Conservation (phyloP, 2,113 vertebrate genomes). For the Thinocorus orbignyianus region DNA sequence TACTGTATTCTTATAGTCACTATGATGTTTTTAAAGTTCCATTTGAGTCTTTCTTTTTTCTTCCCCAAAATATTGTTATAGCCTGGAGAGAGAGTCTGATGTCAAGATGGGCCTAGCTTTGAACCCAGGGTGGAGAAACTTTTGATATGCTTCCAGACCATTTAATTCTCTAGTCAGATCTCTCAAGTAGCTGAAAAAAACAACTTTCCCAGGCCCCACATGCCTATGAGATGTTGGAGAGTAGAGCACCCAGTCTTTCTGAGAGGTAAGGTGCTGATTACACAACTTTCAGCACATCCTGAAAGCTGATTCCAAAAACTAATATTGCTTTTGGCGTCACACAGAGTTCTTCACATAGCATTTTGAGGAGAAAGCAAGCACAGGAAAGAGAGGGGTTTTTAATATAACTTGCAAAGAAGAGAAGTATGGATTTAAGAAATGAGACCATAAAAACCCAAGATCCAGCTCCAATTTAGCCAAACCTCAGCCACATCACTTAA, state of each 20-base stretch:
- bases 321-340: slow-evolving; percentile 61
- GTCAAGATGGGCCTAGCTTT: not conserved
- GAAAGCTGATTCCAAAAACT: slow-evolving; percentile 56
- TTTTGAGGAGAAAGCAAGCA: slow-evolving; percentile 27
- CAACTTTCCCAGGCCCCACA: slow-evolving; percentile 40
- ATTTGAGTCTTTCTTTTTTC: not conserved
- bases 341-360: not conserved
- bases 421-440: not conserved
- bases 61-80: not conserved
- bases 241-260: slow-evolving; percentile 25
- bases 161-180: not conserved
- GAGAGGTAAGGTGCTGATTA: slow-evolving; percentile 50
- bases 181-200: not conserved
- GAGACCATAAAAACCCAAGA: not conserved
- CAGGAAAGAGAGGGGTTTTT: not conserved
- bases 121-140: slow-evolving; percentile 10
- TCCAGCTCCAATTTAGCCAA: not conserved
- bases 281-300: slow-evolving; percentile 52
- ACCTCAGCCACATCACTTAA: not conserved
- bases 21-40: not conserved
- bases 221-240: not conserved
- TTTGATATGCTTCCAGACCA: not conserved
- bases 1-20: not conserved
- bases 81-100: not conserved
- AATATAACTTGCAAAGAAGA: not conserved